Conservation (phyloP, 2,797 vertebrate genomes). For the Sebastes trivittatus region DNA sequence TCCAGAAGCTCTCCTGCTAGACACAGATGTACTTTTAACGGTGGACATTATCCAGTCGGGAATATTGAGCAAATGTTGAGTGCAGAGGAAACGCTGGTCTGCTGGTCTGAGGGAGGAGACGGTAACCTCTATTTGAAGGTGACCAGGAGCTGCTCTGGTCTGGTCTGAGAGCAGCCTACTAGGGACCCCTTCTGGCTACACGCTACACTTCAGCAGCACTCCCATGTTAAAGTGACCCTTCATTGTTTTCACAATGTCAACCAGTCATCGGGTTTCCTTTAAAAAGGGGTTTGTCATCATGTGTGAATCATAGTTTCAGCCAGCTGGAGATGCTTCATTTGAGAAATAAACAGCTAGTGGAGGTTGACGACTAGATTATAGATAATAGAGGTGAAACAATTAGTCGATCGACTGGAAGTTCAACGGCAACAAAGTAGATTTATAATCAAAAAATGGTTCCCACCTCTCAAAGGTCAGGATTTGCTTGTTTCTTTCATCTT, state of each 20-base stretch:
- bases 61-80: slow-evolving; percentile 44
- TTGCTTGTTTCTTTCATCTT: background rate
- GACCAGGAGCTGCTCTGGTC: slow-evolving; percentile 55
- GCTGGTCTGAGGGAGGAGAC: slow-evolving; percentile 63
- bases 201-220: slow-evolving; percentile 33
- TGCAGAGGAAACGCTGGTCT: slow-evolving; percentile 53
- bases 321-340: background rate
- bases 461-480: background rate
- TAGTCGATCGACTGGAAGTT: background rate
- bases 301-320: background rate
- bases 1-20: background rate
- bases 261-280: background rate
- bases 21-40: slow-evolving; percentile 9
- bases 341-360: background rate
- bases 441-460: background rate
- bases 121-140: slow-evolving; percentile 81
- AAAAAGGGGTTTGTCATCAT: too few species aligned
- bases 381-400: background rate
- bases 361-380: background rate
- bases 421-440: background rate
- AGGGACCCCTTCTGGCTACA: slow-evolving; percentile 74
- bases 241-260: slow-evolving; percentile 3
- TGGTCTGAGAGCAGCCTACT: slow-evolving; percentile 39
- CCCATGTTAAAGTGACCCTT: slow-evolving; percentile 15
- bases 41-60: slow-evolving; percentile 21